Evolutionary conservation across 2,797 vertebrate genomes (phyloP).

Genomic region (Oryzias sinensis): DNA sequence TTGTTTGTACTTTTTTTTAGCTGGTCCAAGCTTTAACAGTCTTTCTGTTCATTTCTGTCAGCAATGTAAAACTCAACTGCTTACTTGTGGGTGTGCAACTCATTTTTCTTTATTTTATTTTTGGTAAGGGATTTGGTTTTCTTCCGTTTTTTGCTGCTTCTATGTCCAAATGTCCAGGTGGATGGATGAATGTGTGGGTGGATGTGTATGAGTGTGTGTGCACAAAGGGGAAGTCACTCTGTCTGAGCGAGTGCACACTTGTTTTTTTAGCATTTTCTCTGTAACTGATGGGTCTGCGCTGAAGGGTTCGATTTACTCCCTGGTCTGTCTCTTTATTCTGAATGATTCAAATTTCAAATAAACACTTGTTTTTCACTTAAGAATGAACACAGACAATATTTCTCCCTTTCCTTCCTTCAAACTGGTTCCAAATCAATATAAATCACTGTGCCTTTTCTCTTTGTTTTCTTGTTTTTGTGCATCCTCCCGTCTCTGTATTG

Average conservation of each 20-base stretch:
- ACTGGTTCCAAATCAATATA: conserved; percentile 81
- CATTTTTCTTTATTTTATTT: conserved; percentile 15
- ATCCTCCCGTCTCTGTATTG: conserved; percentile 80
- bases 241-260: conserved; percentile 65
- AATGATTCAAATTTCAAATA: conserved; percentile 80
- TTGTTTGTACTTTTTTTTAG: conserved; percentile 91
- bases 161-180: conserved; percentile 51
- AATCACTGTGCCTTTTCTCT: conserved; percentile 86
- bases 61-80: conserved; percentile 86
- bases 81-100: conserved; percentile 71
- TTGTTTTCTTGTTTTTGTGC: conserved; percentile 72
- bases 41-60: conserved; percentile 79
- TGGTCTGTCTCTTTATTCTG: conserved; percentile 91
- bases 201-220: conserved; percentile 67
- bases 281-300: conserved; percentile 87
- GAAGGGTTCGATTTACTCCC: conserved; percentile 86
- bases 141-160: conserved; percentile 62
- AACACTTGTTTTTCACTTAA: conserved; percentile 79
- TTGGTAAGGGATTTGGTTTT: not conserved
- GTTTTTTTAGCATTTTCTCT: conserved; percentile 75
- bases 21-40: conserved; percentile 81
- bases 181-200: conserved; percentile 18
- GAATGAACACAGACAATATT: conserved; percentile 68
- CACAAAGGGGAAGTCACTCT: not conserved
- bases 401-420: conserved; percentile 76